Base-by-base conservation (phyloP, 1,140 invertebrate species). In the Drosophila watanabei region DNA sequence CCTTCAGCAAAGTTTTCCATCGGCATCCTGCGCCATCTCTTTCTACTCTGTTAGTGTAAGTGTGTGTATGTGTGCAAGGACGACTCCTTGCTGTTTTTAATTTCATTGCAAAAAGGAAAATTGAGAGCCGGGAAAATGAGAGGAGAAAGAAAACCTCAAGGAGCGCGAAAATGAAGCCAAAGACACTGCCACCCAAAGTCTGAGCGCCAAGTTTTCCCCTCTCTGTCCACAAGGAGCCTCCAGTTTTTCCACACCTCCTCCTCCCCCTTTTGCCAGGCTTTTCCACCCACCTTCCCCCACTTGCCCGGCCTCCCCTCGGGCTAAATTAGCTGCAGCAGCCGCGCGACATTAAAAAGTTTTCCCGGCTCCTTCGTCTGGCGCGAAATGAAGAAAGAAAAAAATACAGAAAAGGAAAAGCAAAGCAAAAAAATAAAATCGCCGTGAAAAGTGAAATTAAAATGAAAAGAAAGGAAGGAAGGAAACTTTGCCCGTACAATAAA, bases 401-500 rank as follows among this genome's bases (percentile, higher is more conserved):
- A 62, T 4, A 43, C 54, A 59, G 33, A 6, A 37, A 39, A 7
- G 14, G 6, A 37, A 57, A 57, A 57, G 54, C 54, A 57, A 57
- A 56, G 18, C 33, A 58, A 79, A 87, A 80, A 85, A 80, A 87
- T n/a, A n/a, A 82, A 32, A 32, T 79, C 59, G 56, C 75, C 37
- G 66, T 58, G 80, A 92, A 92, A 92, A 92, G 89, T 92, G 90
- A 92, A 92, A 92, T 92, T 92, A 92, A 90, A 82, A 86, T 85
- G 56, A 73, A 75, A 73, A 58, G 60, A 57, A 70, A 61, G 46
- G 73, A 62, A 54, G 45, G n/a, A 72, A 54, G 45, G n/a, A 72
- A 82, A 78, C 63, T 65, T 77, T 39, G 32, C 56, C 33, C 5
- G 14, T 33, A 33, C 58, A 45, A 65, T 28, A 30, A 20, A 61